These are phyloP conservation scores for Miltochrista miniata DNA, from an alignment of 2,888 invertebrate species.

Conservation along the genomic window DNA sequence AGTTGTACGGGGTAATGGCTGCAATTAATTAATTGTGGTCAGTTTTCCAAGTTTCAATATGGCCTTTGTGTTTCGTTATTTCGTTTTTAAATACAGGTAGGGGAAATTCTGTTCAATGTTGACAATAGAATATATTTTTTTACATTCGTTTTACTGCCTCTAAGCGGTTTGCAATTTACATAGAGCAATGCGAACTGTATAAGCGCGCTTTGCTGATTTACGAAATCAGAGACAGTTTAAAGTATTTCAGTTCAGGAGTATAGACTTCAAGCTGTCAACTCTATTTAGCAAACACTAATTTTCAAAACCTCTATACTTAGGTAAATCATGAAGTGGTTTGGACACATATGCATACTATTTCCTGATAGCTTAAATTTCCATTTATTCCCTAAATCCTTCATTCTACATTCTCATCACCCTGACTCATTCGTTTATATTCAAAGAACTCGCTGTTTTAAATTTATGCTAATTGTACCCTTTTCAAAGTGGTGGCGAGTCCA, in stretches of 20 bases:
- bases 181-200: too few relatives aligned
- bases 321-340: neutral
- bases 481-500: constrained; percentile 37
- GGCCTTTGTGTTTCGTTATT: neutral
- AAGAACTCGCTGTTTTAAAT: constrained; percentile 43
- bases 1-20: constrained; percentile 16
- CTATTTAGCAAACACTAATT: too few relatives aligned
- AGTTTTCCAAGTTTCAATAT: constrained; percentile 14
- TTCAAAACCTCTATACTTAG: too few relatives aligned
- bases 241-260: too few relatives aligned
- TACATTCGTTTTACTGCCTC: too few relatives aligned
- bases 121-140: too few relatives aligned
- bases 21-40: constrained; percentile 24
- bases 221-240: too few relatives aligned
- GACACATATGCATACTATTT: too few relatives aligned
- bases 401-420: constrained; percentile 19
- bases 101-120: neutral
- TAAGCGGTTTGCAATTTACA: too few relatives aligned
- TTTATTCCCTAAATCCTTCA: constrained; percentile 9
- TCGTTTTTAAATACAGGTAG: neutral
- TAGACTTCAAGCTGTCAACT: too few relatives aligned
- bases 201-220: too few relatives aligned
- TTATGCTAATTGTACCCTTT: constrained; percentile 42
- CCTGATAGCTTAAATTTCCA: constrained; percentile 8
- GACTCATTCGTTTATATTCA: constrained; percentile 39